Evolutionary conservation across 2,113 vertebrate genomes (phyloP), one percentile per base, ranked within the genome.

Genomic region (Sakesphorus luctuosus): DNA sequence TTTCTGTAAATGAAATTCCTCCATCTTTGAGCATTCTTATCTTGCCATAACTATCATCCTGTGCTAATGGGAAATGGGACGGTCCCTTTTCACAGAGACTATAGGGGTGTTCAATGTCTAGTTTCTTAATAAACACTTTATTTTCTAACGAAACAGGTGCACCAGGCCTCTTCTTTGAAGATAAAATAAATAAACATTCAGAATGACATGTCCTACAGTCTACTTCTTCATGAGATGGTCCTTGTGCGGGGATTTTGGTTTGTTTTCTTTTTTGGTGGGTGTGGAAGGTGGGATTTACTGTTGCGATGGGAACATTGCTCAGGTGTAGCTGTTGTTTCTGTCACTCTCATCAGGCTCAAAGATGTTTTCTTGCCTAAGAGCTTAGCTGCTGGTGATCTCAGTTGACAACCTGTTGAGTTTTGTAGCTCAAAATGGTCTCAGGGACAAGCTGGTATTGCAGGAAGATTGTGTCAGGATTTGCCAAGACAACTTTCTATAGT

Each of bases 91-190:
- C 97, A 97, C 98, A 98, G 98, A 98, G 98, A 98, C 98, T 97
- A 96, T 98, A 98, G 98, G 97, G 98, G 97, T 98, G 98, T 98
- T 98, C 98, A 98, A 98, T 98, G 98, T 98, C 98, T 98, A 98
- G 98, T 98, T 98, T 98, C 98, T 98, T 98, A 98, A 98, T 98
- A 98, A 98, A 98, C 98, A 98, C 98, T 98, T 98, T 98, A 98
- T 98, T 98, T 98, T 98, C 98, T 98, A 98, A 98, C 97, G 97
- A 98, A 97, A 97, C 93, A 93, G 94, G 92, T 98, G 98, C 89
- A 97, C 97, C 95, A 94, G 97, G 96, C 84, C 97, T 98, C 98
- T 98, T 98, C 95, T 98, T 98, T 97, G 97, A 96, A 97, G 95
- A 58, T n/a, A 89, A 90, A 97, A 96, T 91, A 96, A 97, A 96